These are phyloP conservation scores for Melanotaenia nigrans DNA, from an alignment of 2,797 vertebrate genomes.

Conservation along the genomic window DNA sequence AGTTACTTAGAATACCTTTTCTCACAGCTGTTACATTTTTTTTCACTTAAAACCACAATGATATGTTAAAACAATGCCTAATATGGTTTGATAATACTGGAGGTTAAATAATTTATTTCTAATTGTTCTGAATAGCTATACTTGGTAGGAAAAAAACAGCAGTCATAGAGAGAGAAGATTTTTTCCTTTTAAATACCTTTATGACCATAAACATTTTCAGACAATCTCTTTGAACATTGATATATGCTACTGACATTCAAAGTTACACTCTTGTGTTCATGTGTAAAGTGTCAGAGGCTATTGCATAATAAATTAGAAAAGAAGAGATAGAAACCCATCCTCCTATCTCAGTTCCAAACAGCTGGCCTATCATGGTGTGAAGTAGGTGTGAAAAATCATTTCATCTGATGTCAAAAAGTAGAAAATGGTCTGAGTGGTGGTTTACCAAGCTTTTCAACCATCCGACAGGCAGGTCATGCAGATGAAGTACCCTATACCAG, in stretches of 20 bases:
- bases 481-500: not conserved
- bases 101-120: not conserved
- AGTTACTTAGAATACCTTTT: not conserved
- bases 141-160: not conserved
- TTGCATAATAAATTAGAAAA: not conserved
- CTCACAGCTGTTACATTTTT: not conserved
- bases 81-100: not conserved
- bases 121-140: not conserved
- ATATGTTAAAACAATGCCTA: not conserved
- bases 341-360: not conserved
- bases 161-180: not conserved
- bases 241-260: not conserved
- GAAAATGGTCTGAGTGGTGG: constrained; percentile 10
- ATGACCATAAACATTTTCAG: not conserved
- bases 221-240: not conserved
- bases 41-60: not conserved
- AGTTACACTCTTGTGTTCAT: not conserved
- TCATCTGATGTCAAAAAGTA: constrained; percentile 11
- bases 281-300: too few species aligned
- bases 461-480: not conserved
- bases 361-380: not conserved
- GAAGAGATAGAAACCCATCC: not conserved
- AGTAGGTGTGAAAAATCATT: constrained; percentile 4
- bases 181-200: not conserved
- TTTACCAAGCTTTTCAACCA: constrained; percentile 6